Evolutionary conservation across 1,140 invertebrate genomes (phyloP).

Genomic region (Camponotus pennsylvanicus): DNA sequence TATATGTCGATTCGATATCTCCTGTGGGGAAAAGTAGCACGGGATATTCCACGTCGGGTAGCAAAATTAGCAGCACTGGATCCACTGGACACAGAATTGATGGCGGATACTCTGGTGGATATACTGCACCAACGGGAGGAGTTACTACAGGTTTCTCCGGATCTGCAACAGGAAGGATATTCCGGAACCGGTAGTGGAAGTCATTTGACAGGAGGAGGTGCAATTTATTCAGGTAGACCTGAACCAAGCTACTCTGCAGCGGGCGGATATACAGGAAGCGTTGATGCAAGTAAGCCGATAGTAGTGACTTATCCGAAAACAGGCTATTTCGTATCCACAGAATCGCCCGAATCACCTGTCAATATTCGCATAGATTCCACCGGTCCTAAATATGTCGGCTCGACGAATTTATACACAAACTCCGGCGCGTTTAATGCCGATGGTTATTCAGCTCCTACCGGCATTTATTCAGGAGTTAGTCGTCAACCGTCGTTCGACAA

Average conservation of each 20-base stretch:
- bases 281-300: neutral
- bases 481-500: neutral
- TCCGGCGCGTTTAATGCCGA: constrained; percentile 21
- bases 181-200: neutral
- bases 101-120: neutral
- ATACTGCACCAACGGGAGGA: constrained; percentile 9
- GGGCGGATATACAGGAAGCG: constrained; percentile 42
- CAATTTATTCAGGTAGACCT: constrained; percentile 42
- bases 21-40: neutral
- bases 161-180: neutral
- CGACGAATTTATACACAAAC: constrained; percentile 6
- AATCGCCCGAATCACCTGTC: too few species aligned
- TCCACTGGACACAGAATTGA: neutral
- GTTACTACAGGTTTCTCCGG: neutral
- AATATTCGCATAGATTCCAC: too few species aligned
- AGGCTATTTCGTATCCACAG: too few species aligned
- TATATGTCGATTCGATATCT: neutral
- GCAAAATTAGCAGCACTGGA: neutral
- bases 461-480: constrained; percentile 25
- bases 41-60: neutral
- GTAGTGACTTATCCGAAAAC: constrained; percentile 18
- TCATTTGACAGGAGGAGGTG: constrained; percentile 4
- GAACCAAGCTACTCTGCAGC: neutral
- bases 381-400: too few species aligned
- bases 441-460: neutral